phyloP scores from a whole-genome alignment of 1,140 invertebrate genomes.

The Anthonomus grandis region DNA sequence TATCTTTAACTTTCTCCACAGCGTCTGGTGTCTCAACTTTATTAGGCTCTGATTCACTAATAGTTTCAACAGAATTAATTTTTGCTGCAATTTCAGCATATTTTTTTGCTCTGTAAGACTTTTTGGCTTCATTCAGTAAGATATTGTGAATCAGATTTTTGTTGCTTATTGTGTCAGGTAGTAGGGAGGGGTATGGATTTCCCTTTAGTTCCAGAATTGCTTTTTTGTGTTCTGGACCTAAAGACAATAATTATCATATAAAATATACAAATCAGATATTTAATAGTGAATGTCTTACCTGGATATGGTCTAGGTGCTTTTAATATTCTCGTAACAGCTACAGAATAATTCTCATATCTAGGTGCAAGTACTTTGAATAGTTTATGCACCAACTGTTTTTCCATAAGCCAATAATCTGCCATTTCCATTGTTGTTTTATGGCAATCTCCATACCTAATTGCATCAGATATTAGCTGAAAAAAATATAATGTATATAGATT shows the following conservation, averaged over 20 bases:
- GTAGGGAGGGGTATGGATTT: conserved; percentile 63
- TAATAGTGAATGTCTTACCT: conserved; percentile 40
- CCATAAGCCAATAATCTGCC: conserved; percentile 83
- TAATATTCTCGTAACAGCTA: conserved; percentile 70
- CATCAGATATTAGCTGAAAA: conserved; percentile 85
- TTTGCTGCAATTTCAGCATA: conserved; percentile 46
- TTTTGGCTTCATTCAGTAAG: conserved; percentile 68
- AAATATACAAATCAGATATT: conserved; percentile 1
- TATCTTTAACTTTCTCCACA: neutral
- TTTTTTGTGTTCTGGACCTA: conserved; percentile 44
- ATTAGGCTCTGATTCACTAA: no score
- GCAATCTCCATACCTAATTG: conserved; percentile 79
- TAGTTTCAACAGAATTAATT: conserved; percentile 35
- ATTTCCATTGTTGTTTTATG: conserved; percentile 84
- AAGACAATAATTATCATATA: neutral
- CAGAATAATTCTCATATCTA: conserved; percentile 67
- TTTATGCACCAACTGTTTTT: conserved; percentile 88
- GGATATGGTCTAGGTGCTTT: conserved; percentile 64
- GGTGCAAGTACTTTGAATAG: conserved; percentile 90
- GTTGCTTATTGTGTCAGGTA: conserved; percentile 55
- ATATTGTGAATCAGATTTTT: conserved; percentile 68
- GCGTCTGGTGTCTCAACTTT: no score
- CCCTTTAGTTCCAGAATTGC: conserved; percentile 79
- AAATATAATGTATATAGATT: conserved; percentile 20
- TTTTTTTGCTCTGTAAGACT: conserved; percentile 55